Evolutionary conservation across 2,797 vertebrate species (phyloP).

Genomic region (Phalanger gymnotis): DNA sequence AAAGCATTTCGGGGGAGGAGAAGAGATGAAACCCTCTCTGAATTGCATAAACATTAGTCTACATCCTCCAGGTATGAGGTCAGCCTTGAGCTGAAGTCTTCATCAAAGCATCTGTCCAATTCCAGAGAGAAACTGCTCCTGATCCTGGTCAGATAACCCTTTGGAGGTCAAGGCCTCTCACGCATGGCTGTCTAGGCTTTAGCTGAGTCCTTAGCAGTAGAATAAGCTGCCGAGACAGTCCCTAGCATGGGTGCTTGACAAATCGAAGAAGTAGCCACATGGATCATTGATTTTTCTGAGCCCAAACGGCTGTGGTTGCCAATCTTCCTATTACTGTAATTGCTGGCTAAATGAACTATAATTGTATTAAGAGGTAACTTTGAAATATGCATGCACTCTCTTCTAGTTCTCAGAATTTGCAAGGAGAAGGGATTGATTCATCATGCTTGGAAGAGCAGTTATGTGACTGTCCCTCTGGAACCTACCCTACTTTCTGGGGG

Average conservation of each 20-base stretch:
- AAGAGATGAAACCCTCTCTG: neutral
- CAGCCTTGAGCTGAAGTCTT: neutral
- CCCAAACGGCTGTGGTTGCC: slow-evolving; percentile 82
- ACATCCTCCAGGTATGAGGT: neutral
- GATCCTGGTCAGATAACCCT: neutral
- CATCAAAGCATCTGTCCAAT: neutral
- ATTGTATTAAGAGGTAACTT: slow-evolving; percentile 86
- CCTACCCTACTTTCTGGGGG: slow-evolving; percentile 20
- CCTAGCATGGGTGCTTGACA: neutral
- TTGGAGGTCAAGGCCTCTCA: neutral
- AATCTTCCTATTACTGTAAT: slow-evolving; percentile 87
- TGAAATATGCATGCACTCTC: slow-evolving; percentile 83
- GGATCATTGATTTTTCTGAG: slow-evolving; percentile 81
- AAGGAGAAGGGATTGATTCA: slow-evolving; percentile 71
- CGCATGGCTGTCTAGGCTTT: neutral
- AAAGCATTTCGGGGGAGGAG: neutral
- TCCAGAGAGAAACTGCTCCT: neutral
- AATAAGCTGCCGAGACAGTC: neutral
- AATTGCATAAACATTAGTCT: neutral
- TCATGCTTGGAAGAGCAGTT: slow-evolving; percentile 62
- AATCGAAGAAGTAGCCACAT: slow-evolving; percentile 68
- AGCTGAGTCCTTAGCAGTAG: neutral
- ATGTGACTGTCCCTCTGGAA: slow-evolving; percentile 22
- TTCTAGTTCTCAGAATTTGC: slow-evolving; percentile 78
- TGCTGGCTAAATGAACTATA: slow-evolving; percentile 86